Evolutionary conservation across 2,797 vertebrate genomes (phyloP), one percentile per base, ranked within the genome.

Genomic region (Brachyalestes nurse): DNA sequence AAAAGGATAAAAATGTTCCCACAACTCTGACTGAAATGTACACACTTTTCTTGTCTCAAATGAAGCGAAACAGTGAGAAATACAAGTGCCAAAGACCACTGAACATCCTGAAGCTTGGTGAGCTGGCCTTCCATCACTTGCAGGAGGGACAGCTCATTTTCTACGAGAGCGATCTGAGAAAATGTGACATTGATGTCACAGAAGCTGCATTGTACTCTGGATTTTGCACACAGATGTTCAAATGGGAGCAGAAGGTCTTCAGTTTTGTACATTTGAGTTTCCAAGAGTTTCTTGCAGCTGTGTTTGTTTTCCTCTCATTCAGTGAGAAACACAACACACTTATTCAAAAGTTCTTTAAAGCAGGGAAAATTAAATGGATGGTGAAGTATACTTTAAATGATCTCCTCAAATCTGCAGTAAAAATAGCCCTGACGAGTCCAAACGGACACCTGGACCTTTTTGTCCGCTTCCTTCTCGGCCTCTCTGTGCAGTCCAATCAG

Each of bases 21-120:
- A 49, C 47, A 65, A 38, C 62, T 19, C 34, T 65, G 16, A 65
- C 62, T 1, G 62, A 61, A 61, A 61, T 61, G 58, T 61, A 61
- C 21, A 61, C 23, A 61, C 58, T 13, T 23, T 61, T 61, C 58
- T 19, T 65, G 62, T 40, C 40, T 61, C 58, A 65, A 17, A 10
- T 17, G 10, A 65, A 8, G 5, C 38, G 9, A 42, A 42, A 42
- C 0, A 42, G 42, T 42, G 42, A 42, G 9, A 42, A 42, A 42
- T 42, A 42, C 42, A 42, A 14, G 7, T 6, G 47, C 47, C 47
- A 10, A 49, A 49, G 12, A 0, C 1, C 17, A 65, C 14, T 1
- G 34, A 19, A 19, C 17, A 19, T 65, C 13, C 8, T 61, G 21
- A 61, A 61, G 21, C 58, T 61, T 13, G 58, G 21, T 2, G 5